Conservation (phyloP, 2,113 vertebrate genomes). For the Cyanoliseus patagonus region DNA sequence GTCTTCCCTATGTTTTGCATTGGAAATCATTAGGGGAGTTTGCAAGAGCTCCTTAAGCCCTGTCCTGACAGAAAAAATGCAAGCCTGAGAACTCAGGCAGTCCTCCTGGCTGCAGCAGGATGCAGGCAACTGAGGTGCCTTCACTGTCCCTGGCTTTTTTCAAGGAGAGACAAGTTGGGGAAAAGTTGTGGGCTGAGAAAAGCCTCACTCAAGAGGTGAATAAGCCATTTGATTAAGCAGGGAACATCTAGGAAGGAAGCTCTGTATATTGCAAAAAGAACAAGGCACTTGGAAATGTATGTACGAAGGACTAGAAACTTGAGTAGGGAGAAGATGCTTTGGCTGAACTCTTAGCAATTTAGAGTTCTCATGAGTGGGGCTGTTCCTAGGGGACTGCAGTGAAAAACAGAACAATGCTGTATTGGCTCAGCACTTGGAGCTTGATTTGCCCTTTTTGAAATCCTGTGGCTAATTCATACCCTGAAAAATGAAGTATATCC, state of each 20-base stretch:
- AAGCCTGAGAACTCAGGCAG: background rate
- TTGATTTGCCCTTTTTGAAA: background rate
- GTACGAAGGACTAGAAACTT: conserved; percentile 35
- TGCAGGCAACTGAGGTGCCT: background rate
- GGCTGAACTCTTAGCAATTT: conserved; percentile 32
- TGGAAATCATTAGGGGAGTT: background rate
- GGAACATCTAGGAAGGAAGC: background rate
- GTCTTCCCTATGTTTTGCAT: background rate
- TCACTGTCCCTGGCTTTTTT: background rate
- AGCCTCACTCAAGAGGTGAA: background rate
- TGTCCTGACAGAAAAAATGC: background rate
- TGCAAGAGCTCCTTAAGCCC: background rate
- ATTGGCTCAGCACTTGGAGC: background rate
- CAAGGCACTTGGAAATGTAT: background rate
- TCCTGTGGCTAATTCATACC: background rate
- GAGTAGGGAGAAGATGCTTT: conserved; percentile 54
- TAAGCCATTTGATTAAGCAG: background rate
- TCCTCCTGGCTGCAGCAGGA: background rate
- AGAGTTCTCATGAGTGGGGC: conserved; percentile 14
- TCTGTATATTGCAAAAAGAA: background rate
- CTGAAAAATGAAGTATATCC: background rate
- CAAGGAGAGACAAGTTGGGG: background rate
- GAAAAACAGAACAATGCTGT: conserved; percentile 13
- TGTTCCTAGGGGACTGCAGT: background rate
- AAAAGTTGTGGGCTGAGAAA: background rate